Evolutionary conservation across 2,113 vertebrate species (phyloP), one percentile per base, ranked within the genome.

Genomic region (Tautogolabrus adspersus): DNA sequence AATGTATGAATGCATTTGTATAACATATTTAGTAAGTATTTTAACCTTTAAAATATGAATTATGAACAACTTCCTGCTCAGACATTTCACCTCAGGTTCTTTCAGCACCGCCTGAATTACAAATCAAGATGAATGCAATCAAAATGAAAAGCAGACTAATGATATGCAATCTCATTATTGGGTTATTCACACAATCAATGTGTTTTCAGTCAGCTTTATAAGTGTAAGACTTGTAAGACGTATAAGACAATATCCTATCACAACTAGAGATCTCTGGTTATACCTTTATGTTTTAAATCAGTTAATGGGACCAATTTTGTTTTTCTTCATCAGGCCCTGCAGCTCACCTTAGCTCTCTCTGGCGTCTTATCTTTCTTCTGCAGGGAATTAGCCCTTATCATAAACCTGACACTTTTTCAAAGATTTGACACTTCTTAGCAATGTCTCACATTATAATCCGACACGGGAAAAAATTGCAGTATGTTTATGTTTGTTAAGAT

Each of bases 291-390:
- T 42, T 9, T 42, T 42, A 10, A 10, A 42, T 42, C 11, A 42
- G 3, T 42, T 42, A 11, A 42, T 42, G 40, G 40, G 9, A 42
- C 8, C 38, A 11, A 9, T 9, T 42, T 42, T 75, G 76, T 82
- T 73, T 76, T 82, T 75, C 54, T 55, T 72, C 22, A 59, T 62
- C 49, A 21, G 51, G 76, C 42, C 38, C 55, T 72, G 59, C 42
- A 81, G 61, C 57, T 62, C 65, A 61, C 71, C 18, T 68, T 42
- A 37, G 63, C 61, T 74, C 34, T 18, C 69, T 79, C 49, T 49
- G 59, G 65, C 46, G n/a, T 74, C 77, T 90, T 92, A 92, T 92
- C 89, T 91, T 19, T 56, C 56, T 37, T 51, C 21, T 57, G 44
- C 79, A 90, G 67, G 57, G 75, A 75, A 72, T 66, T 12, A 7